Base-by-base conservation (phyloP, 2,888 invertebrate species). In the Atherix ibis region DNA sequence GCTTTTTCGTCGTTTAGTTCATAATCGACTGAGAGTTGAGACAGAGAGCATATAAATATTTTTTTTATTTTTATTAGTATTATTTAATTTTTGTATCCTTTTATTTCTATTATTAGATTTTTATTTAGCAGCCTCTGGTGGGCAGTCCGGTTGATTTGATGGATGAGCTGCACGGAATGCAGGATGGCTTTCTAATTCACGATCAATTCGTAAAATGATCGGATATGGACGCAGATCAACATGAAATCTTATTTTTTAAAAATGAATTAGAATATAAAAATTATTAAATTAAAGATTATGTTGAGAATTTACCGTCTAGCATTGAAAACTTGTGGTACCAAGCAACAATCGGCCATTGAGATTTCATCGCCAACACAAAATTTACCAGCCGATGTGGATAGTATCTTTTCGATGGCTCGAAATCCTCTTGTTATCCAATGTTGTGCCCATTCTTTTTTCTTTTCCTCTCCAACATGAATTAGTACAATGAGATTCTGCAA, bases 271-370 rank as follows among this genome's bases (percentile, higher is more conserved):
- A 34, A 26, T 29, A 31, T 26, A 5, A 14, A 24, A 18, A 17
- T 24, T 6, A 4, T 4, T 18, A 12, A 30, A 27, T 15, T 12
- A 10, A n/a, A 19, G 12, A 28, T n/a, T 12, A 4, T n/a, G 13
- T 6, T n/a, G 31, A 4, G 13, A 25, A 16, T 22, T 22, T 53
- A 82, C 83, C 88, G 79, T 58, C 83, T 70, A 18, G 94, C 94
- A 65, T 91, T 92, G 57, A 84, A 89, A 34, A 94, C 81, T 65
- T 97, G 95, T 30, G 95, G 95, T 32, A 95, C 84, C 38, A 97
- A 66, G 55, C 88, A 94, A 51, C 91, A 83, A 61, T 97, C 97
- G 4, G 95, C 95, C 52, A 95, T 64, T 1, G 92, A 85, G 38
- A 97, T 77, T 46, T 83, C 80, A 61, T 97, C 89, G 1, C 95